These are phyloP conservation scores for Entomobrya proxima DNA, from an alignment of 2,888 invertebrate genomes.

Conservation along the genomic window DNA sequence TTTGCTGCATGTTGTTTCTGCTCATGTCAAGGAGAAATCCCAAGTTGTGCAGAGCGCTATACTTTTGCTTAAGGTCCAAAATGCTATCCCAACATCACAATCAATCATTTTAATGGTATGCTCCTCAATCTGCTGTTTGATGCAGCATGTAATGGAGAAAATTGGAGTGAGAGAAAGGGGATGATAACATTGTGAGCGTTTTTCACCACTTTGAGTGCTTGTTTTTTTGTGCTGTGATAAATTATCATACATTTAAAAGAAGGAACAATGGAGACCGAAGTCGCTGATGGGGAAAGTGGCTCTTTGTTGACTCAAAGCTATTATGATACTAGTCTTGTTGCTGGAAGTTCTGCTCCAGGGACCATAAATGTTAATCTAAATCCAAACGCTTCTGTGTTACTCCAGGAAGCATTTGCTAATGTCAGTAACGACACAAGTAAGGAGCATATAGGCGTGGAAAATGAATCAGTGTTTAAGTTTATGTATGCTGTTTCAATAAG, in stretches of 20 bases:
- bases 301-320: conserved; percentile 3
- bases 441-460: conserved; percentile 48
- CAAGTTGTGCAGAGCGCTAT: background rate
- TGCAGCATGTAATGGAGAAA: background rate
- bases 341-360: background rate
- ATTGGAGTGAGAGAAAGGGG: background rate
- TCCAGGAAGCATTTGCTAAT: background rate
- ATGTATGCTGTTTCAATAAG: conserved; percentile 42
- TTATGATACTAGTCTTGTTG: background rate
- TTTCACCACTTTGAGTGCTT: background rate
- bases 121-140: background rate
- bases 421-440: background rate
- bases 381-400: conserved; percentile 41
- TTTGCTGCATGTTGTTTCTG: background rate
- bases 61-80: background rate
- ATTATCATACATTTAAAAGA: background rate
- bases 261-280: background rate
- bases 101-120: conserved; percentile 51
- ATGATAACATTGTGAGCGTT: background rate
- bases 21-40: background rate
- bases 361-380: background rate
- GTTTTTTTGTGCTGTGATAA: background rate
- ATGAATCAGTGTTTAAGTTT: conserved; percentile 34
- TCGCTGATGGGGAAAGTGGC: conserved; percentile 17
- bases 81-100: background rate